Evolutionary conservation across 2,113 vertebrate genomes (phyloP).

Genomic region (Dermatemys mawii): DNA sequence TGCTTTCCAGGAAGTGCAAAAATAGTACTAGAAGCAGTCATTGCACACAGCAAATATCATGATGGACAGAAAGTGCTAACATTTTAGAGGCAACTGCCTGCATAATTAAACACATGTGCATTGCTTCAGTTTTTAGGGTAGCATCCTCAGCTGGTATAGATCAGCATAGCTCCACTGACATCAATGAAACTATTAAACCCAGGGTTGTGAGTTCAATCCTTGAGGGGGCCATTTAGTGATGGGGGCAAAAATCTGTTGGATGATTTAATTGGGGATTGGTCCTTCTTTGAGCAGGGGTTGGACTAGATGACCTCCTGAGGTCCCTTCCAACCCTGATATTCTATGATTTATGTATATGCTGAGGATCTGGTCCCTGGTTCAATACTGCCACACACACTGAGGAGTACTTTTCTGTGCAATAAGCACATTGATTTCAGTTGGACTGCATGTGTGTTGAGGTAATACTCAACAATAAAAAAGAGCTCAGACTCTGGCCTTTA

Average conservation of each 20-base stretch:
- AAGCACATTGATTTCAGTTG: fast-evolving
- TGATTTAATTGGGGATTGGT: no score
- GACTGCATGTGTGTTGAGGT: neutral
- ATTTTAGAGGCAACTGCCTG: neutral
- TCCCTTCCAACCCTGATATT: no score
- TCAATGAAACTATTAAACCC: neutral
- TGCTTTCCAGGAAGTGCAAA: neutral
- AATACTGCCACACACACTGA: neutral
- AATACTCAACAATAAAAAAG: neutral
- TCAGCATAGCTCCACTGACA: neutral
- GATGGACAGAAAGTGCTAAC: neutral
- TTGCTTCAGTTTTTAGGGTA: neutral
- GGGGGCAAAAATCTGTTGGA: no score
- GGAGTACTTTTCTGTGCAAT: neutral
- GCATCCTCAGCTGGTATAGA: neutral
- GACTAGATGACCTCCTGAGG: no score
- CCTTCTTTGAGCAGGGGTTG: no score
- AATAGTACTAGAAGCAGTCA: neutral
- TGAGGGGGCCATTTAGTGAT: no score
- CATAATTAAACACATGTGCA: neutral
- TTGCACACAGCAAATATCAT: fast-evolving
- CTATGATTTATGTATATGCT: no score
- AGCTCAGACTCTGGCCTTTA: neutral
- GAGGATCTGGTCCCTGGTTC: neutral
- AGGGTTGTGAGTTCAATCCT: no score